phyloP scores from a whole-genome alignment of 2,888 invertebrate species.

The Seira musarum region DNA sequence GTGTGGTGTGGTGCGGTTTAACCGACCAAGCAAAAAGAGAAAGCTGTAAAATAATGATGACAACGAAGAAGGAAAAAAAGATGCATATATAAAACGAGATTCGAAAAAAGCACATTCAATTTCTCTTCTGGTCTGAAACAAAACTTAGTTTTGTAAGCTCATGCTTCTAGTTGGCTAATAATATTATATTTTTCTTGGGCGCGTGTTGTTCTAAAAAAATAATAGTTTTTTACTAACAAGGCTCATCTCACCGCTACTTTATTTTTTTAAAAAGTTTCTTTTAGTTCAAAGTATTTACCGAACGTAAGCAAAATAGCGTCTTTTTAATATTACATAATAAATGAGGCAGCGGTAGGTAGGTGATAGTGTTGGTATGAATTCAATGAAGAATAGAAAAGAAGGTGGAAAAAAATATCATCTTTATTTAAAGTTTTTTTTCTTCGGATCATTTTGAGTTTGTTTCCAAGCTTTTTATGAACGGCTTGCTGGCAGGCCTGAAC shows the following conservation, averaged over 20 bases:
- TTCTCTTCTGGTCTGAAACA: background rate
- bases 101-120: background rate
- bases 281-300: background rate
- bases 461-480: conserved; percentile 32
- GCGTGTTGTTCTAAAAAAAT: background rate
- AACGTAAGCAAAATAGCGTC: background rate
- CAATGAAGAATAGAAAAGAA: background rate
- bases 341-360: too few species aligned
- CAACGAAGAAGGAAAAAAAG: background rate
- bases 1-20: too few species aligned
- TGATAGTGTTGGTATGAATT: background rate
- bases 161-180: too few species aligned
- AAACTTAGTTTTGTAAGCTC: background rate
- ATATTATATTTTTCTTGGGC: too few species aligned
- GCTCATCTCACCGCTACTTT: conserved; percentile 1
- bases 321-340: background rate
- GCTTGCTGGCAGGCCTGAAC: conserved; percentile 25
- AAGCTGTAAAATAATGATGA: background rate
- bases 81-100: background rate
- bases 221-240: background rate
- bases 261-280: background rate
- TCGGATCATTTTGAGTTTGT: conserved; percentile 33
- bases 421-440: conserved; percentile 33
- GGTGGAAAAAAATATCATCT: background rate
- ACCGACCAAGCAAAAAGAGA: background rate